Conservation (phyloP, 2,797 vertebrate species). For the Microchirus variegatus region DNA sequence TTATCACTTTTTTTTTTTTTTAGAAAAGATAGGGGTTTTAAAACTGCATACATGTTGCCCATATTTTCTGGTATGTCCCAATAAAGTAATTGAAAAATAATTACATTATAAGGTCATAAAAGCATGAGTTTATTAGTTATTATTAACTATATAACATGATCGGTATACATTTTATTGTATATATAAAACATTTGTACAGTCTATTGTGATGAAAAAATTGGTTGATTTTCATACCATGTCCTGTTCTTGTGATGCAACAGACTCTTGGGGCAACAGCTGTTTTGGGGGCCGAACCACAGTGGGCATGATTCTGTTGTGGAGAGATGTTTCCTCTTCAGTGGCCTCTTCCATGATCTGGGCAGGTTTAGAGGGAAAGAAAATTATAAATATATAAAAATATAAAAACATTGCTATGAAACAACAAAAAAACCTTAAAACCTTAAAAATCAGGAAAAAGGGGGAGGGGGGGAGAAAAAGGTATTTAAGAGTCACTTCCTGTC, state of each 20-base stretch:
- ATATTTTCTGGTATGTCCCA: no score
- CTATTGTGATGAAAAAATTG: neutral
- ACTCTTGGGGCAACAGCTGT: constrained; percentile 86
- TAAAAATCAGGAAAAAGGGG: no score
- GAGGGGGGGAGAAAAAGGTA: no score
- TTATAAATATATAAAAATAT: neutral
- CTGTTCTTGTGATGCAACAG: constrained; percentile 78
- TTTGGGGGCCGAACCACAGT: constrained; percentile 95
- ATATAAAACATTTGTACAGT: neutral
- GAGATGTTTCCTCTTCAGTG: constrained; percentile 96
- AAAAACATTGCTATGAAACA: no score
- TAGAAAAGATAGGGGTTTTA: no score
- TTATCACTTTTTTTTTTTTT: no score
- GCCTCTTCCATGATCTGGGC: constrained; percentile 94
- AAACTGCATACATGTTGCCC: no score
- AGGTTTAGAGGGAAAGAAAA: neutral
- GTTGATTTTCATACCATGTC: constrained; percentile 85
- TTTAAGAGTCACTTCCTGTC: no score
- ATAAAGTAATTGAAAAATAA: no score
- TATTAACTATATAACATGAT: neutral
- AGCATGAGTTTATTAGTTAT: no score
- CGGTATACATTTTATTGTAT: neutral
- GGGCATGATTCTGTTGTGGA: constrained; percentile 96
- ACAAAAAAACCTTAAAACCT: no score
- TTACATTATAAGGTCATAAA: no score